phyloP scores from a whole-genome alignment of 2,113 vertebrate genomes.

The Corythoichthys haematopterus region DNA sequence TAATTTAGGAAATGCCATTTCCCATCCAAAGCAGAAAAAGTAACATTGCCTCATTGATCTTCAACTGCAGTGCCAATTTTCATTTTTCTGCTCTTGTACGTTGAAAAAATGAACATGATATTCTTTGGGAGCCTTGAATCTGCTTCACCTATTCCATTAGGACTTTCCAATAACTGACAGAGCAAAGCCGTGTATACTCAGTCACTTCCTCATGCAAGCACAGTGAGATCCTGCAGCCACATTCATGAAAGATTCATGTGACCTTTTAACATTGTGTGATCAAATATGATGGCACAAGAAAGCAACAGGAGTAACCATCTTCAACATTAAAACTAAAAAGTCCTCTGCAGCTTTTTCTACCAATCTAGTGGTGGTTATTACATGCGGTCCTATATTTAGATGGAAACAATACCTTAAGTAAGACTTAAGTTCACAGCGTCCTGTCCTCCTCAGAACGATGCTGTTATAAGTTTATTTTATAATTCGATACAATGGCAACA shows the following conservation, averaged over 20 bases:
- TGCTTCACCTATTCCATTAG: constrained; percentile 5
- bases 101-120: constrained; percentile 11
- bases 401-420: background rate
- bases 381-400: background rate
- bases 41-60: too few species aligned
- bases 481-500: too few species aligned
- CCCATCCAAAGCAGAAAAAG: too few species aligned
- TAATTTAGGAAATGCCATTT: too few species aligned
- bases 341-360: constrained; percentile 15
- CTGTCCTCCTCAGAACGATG: background rate
- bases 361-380: background rate
- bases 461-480: too few species aligned
- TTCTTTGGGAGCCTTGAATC: constrained; percentile 13
- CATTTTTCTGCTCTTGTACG: background rate
- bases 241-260: constrained; percentile 72
- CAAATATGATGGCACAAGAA: constrained; percentile 56
- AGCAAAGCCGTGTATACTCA: constrained; percentile 24
- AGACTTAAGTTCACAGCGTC: background rate
- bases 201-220: constrained; percentile 46
- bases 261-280: constrained; percentile 68
- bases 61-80: background rate
- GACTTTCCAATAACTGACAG: constrained; percentile 20
- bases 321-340: constrained; percentile 10
- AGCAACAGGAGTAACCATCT: constrained; percentile 41
- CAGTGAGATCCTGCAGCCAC: constrained; percentile 46